These are phyloP conservation scores for Axea sp. DNA, from an alignment of 2,888 invertebrate genomes.

Conservation along the genomic window DNA sequence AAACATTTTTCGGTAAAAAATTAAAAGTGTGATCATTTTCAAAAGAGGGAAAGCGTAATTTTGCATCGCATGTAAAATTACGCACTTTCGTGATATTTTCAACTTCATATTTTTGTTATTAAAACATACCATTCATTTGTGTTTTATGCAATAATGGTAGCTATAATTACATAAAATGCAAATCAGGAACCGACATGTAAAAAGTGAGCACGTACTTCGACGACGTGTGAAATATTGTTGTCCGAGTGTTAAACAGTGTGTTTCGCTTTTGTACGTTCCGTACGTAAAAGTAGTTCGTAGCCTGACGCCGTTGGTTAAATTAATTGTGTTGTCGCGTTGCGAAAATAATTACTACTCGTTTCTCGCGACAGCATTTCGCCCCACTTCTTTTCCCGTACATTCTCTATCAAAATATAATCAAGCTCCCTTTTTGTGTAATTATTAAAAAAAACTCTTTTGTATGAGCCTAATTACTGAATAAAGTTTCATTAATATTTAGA, in stretches of 20 bases:
- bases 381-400: slow-evolving; percentile 7
- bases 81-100: slow-evolving; percentile 11
- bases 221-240: slow-evolving; percentile 59
- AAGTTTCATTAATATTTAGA: slow-evolving; percentile 16
- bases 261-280: slow-evolving; percentile 50
- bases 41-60: slow-evolving; percentile 2
- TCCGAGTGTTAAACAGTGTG: slow-evolving; percentile 54
- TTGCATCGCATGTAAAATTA: slow-evolving; percentile 2
- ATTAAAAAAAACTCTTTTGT: too few species aligned
- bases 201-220: slow-evolving; percentile 54
- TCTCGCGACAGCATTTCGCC: slow-evolving; percentile 32
- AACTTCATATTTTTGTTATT: slow-evolving; percentile 12
- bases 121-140: slow-evolving; percentile 25
- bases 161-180: slow-evolving; percentile 56
- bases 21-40: background rate
- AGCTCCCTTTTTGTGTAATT: slow-evolving; percentile 26
- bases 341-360: slow-evolving; percentile 71
- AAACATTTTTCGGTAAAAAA: slow-evolving; percentile 17
- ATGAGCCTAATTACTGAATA: too few species aligned
- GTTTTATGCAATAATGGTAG: slow-evolving; percentile 22
- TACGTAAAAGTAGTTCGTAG: slow-evolving; percentile 52
- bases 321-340: slow-evolving; percentile 68
- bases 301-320: slow-evolving; percentile 67
- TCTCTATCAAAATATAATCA: slow-evolving; percentile 53
- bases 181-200: slow-evolving; percentile 45